Conservation (phyloP, 2,797 vertebrate genomes). For the Chromis chromis region DNA sequence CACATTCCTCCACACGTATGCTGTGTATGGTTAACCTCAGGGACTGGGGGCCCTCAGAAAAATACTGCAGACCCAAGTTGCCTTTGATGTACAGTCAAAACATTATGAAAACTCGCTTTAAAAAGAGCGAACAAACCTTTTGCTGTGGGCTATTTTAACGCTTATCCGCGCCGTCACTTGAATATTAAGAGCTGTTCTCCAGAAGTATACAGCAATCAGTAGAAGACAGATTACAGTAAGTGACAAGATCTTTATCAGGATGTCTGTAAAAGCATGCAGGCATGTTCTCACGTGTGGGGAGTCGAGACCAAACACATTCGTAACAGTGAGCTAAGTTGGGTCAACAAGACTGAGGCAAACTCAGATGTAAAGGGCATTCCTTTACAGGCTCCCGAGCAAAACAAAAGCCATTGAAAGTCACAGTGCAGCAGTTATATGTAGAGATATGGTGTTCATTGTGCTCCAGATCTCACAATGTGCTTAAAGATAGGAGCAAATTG, state of each 20-base stretch:
- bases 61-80: conserved; percentile 5
- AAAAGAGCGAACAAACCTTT: neutral
- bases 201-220: conserved; percentile 5
- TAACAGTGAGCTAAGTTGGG: conserved; percentile 36
- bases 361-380: conserved; percentile 61
- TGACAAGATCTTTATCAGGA: conserved; percentile 41
- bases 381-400: conserved; percentile 25
- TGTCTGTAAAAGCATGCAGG: conserved; percentile 36
- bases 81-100: conserved; percentile 56
- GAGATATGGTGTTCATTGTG: conserved; percentile 46
- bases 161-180: neutral
- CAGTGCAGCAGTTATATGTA: conserved; percentile 46
- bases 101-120: conserved; percentile 25
- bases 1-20: conserved; percentile 62
- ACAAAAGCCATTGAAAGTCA: conserved; percentile 74
- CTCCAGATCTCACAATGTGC: conserved; percentile 9
- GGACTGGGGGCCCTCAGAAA: conserved; percentile 25
- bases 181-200: neutral
- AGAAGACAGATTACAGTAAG: neutral
- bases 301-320: conserved; percentile 38
- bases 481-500: conserved; percentile 36
- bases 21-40: conserved; percentile 69
- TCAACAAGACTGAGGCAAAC: conserved; percentile 51
- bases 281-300: conserved; percentile 36
- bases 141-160: neutral